phyloP scores from a whole-genome alignment of 2,113 vertebrate genomes.

The Falco punctatus region DNA sequence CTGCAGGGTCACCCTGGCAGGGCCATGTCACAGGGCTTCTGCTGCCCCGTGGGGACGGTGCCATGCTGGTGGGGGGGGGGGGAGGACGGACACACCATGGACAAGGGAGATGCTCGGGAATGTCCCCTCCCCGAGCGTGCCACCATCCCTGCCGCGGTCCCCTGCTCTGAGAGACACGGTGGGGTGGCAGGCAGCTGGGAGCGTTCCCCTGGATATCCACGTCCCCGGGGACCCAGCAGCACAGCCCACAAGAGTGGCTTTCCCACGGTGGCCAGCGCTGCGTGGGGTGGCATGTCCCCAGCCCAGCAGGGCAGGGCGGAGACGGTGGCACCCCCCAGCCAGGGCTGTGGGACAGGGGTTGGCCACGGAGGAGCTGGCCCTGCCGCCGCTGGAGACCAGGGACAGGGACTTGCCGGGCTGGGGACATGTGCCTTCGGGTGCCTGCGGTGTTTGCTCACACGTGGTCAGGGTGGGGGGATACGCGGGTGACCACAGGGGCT shows the following conservation, averaged over 20 bases:
- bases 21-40: background rate
- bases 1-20: background rate
- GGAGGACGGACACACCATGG: too few species aligned
- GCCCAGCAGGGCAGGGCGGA: background rate
- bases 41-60: background rate
- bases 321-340: too few species aligned
- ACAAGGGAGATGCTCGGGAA: too few species aligned
- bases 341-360: background rate
- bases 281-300: background rate
- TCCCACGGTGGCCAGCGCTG: background rate
- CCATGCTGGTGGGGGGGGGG: too few species aligned
- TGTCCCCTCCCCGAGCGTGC: background rate
- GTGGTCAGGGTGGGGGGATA: accelerated
- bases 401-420: background rate
- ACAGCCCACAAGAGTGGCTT: too few species aligned
- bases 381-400: accelerated
- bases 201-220: accelerated
- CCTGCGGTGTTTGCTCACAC: background rate
- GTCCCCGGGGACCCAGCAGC: background rate
- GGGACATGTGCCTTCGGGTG: accelerated
- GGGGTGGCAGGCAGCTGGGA: too few species aligned
- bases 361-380: background rate
- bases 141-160: background rate
- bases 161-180: background rate
- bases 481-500: accelerated